These are phyloP conservation scores for Psittacula cyanocephala DNA, from an alignment of 2,113 vertebrate genomes.

Conservation along the genomic window DNA sequence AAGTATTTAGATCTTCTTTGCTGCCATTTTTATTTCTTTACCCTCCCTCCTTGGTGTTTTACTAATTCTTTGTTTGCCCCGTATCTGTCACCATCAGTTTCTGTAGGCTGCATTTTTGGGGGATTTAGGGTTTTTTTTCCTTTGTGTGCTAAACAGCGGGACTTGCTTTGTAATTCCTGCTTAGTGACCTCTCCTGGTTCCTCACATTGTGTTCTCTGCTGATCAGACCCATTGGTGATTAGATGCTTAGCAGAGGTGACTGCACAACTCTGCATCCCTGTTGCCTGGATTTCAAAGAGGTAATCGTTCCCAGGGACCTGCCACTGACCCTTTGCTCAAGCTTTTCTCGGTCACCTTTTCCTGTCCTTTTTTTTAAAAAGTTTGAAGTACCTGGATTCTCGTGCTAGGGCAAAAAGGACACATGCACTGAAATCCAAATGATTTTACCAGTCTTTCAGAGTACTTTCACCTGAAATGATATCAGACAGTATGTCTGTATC, in stretches of 20 bases:
- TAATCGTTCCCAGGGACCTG: conserved; percentile 39
- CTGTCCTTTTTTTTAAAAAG: conserved; percentile 31
- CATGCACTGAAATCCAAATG: not conserved
- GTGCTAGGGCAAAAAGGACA: not conserved
- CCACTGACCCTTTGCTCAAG: conserved; percentile 21
- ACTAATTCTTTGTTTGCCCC: not conserved
- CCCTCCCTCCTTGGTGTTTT: not conserved
- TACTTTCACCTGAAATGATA: not conserved
- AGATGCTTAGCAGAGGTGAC: conserved; percentile 21
- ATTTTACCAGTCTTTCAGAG: not conserved
- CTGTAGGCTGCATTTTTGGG: not conserved
- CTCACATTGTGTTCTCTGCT: conserved; percentile 7
- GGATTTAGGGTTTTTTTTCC: not conserved
- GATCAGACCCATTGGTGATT: conserved; percentile 41
- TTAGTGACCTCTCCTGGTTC: conserved; percentile 10
- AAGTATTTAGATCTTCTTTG: not conserved
- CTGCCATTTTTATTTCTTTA: not conserved
- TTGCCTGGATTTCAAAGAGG: conserved; percentile 34
- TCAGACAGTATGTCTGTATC: not conserved
- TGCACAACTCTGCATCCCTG: not conserved
- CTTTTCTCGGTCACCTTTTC: conserved; percentile 42
- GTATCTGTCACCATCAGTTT: not conserved
- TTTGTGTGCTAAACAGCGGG: not conserved
- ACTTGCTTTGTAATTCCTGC: not conserved
- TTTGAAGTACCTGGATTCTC: conserved; percentile 26